Percentiles rank a stretch among this genome's conserved stretches.
phyloP scores from a whole-genome alignment of 2,797 vertebrate genomes.

The Labeo calbasu region DNA sequence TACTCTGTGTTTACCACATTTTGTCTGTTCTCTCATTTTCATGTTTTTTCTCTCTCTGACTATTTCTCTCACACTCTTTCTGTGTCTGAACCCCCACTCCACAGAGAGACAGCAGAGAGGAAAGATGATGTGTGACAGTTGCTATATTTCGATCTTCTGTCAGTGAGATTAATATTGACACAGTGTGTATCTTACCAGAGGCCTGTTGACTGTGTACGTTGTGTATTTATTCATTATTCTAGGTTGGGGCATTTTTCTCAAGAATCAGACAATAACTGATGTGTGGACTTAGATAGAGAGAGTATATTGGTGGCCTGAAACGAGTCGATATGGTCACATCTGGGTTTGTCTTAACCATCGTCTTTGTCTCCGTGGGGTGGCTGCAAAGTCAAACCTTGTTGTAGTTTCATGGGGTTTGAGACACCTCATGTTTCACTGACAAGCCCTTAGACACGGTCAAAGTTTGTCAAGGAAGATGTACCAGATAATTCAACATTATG shows the following conservation, averaged over 20 bases:
- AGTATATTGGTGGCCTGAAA: slow-evolving; percentile 69
- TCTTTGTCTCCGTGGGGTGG: slow-evolving; percentile 44
- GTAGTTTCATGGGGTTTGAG: slow-evolving; percentile 51
- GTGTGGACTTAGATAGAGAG: slow-evolving; percentile 79
- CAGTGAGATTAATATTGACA: slow-evolving; percentile 87
- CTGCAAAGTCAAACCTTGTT: slow-evolving; percentile 45
- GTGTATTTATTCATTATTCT: slow-evolving; percentile 84
- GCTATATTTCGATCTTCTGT: slow-evolving; percentile 85
- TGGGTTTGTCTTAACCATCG: slow-evolving; percentile 65
- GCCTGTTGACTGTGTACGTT: slow-evolving; percentile 81
- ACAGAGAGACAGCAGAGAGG: slow-evolving; percentile 78
- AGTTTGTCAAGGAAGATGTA: slow-evolving; percentile 38
- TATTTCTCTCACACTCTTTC: slow-evolving; percentile 38
- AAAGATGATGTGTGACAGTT: slow-evolving; percentile 87
- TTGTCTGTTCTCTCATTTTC: slow-evolving; percentile 17
- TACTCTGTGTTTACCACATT: slow-evolving; percentile 10
- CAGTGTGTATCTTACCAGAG: slow-evolving; percentile 82
- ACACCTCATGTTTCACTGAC: slow-evolving; percentile 37
- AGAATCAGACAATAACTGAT: slow-evolving; percentile 88
- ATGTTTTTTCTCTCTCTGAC: slow-evolving; percentile 16
- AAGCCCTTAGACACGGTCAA: slow-evolving; percentile 37
- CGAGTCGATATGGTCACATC: slow-evolving; percentile 80
- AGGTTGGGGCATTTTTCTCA: slow-evolving; percentile 81
- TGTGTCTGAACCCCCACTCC: slow-evolving; percentile 65
- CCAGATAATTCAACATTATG: slow-evolving; percentile 38